Conservation (phyloP, 2,113 vertebrate genomes). For the Scophthalmus maximus region DNA sequence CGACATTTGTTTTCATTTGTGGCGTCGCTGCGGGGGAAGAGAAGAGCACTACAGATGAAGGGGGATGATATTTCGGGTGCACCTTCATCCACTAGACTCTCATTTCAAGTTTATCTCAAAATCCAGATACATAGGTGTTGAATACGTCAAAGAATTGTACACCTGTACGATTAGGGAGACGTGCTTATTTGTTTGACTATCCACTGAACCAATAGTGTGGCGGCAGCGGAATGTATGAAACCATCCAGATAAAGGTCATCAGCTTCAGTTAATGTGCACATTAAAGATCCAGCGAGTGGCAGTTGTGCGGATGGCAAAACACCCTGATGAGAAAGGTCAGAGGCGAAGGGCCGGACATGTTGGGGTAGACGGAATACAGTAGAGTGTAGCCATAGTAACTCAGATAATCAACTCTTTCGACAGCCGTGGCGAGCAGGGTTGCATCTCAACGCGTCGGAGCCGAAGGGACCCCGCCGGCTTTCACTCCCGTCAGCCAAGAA, state of each 20-base stretch:
- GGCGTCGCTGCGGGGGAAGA: background rate
- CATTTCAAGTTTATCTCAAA: background rate
- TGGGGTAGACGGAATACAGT: background rate
- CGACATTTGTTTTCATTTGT: slow-evolving; percentile 52
- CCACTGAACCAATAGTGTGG: background rate
- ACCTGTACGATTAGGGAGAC: background rate
- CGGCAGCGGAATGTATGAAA: background rate
- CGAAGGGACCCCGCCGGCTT: background rate
- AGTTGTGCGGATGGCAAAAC: background rate
- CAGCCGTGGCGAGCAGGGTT: background rate
- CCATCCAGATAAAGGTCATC: background rate
- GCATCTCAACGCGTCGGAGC: background rate
- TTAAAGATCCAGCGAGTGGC: too few species aligned
- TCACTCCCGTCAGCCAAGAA: background rate
- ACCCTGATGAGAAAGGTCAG: background rate
- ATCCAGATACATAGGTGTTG: background rate
- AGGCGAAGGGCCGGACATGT: too few species aligned
- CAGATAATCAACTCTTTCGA: background rate
- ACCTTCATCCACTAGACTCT: slow-evolving; percentile 1
- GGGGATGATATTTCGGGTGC: slow-evolving; percentile 10
- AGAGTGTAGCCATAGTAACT: background rate
- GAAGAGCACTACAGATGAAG: slow-evolving; percentile 19
- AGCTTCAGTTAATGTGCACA: too few species aligned
- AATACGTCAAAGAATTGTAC: background rate
- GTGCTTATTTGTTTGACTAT: background rate